Conservation (phyloP, 2,888 invertebrate species). For the Acheta domesticus region DNA sequence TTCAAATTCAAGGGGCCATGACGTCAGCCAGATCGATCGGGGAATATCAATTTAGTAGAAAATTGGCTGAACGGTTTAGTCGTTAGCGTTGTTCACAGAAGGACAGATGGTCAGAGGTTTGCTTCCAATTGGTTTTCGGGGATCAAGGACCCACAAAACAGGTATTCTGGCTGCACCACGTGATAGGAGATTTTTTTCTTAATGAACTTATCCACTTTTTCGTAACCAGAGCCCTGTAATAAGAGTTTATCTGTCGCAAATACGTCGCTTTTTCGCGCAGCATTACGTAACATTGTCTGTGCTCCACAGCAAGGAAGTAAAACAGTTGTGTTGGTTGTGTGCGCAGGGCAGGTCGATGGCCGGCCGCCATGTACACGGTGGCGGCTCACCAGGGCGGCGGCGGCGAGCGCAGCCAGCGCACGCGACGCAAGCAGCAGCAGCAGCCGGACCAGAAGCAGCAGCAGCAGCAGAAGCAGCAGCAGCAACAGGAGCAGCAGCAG, state of each 20-base stretch:
- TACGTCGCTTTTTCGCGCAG: neutral
- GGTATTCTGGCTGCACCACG: no score
- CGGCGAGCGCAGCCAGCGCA: slow-evolving; percentile 38
- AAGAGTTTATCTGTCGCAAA: no score
- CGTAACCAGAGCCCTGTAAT: no score
- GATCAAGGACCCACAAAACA: no score
- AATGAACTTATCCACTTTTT: no score
- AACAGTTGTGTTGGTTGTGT: neutral
- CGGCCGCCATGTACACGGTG: slow-evolving; percentile 28
- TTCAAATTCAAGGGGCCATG: no score
- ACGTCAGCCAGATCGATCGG: no score
- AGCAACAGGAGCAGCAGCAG: slow-evolving; percentile 26
- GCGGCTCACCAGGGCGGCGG: slow-evolving; percentile 41
- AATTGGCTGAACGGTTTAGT: no score
- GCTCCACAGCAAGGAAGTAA: neutral
- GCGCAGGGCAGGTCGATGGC: slow-evolving; percentile 12
- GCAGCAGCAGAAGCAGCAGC: slow-evolving; percentile 28
- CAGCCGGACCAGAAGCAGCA: slow-evolving; percentile 29
- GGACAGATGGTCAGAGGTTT: neutral
- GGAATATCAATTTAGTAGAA: no score
- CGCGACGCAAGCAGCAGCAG: slow-evolving; percentile 33
- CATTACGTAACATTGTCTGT: neutral
- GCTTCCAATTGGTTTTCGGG: no score
- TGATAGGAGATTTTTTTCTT: no score
- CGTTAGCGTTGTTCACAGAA: neutral